These are phyloP conservation scores for Sinonovacula constricta DNA, from an alignment of 1,140 invertebrate genomes.

Conservation along the genomic window DNA sequence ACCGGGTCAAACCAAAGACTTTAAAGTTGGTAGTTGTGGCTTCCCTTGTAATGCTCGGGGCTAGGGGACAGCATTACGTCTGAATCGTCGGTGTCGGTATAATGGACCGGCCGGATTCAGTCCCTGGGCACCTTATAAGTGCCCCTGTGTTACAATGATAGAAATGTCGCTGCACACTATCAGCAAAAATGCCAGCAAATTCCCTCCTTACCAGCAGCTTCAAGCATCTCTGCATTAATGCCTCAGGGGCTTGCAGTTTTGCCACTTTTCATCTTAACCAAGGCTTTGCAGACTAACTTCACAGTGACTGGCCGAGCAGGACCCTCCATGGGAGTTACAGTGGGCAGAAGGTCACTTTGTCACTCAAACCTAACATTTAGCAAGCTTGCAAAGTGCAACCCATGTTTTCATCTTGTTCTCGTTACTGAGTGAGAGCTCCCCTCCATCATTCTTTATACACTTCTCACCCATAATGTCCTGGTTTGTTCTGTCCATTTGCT, in stretches of 20 bases:
- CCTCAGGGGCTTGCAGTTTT: constrained; percentile 18
- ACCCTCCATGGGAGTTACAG: constrained; percentile 8
- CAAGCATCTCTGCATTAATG: constrained; percentile 34
- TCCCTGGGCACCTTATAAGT: no score
- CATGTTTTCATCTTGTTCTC: constrained; percentile 18
- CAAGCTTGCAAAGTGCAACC: constrained; percentile 13
- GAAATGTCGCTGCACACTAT: no score
- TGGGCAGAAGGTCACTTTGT: constrained; percentile 21
- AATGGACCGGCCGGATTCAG: no score
- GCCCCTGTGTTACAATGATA: no score
- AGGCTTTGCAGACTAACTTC: not conserved
- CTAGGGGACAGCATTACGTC: no score
- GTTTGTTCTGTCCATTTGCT: no score
- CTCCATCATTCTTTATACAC: constrained; percentile 21
- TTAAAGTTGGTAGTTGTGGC: no score
- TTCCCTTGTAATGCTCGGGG: no score
- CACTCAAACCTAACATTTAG: constrained; percentile 30
- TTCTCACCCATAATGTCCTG: constrained; percentile 25
- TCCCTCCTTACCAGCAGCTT: constrained; percentile 36
- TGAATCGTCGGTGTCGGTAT: no score
- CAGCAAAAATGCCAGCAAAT: no score
- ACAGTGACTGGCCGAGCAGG: constrained; percentile 9
- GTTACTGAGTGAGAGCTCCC: constrained; percentile 14
- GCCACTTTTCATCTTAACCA: no score
- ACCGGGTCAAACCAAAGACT: no score